Evolutionary conservation across 2,797 vertebrate genomes (phyloP), one percentile per base, ranked within the genome.

Genomic region (Orestias chungarensis): DNA sequence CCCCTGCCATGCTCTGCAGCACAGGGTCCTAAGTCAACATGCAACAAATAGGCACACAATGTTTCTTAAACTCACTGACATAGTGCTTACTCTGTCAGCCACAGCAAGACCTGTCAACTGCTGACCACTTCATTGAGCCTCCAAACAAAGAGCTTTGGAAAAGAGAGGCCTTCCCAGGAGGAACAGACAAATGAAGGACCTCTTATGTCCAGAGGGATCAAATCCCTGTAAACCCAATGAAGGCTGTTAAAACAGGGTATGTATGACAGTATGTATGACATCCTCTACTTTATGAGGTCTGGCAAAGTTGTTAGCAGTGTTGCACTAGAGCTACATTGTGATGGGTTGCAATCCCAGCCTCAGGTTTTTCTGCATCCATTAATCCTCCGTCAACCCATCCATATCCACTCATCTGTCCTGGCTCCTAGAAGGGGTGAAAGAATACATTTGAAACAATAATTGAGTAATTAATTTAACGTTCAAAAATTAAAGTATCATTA

Each of bases 121-220:
- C 87, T 93, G 93, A 94, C 93, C 94, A 93, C 91, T 94, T 94
- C 89, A 94, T 94, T 66, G 12, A n/a, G 7, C 23, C 31, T 23
- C 71, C 83, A 4, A 31, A 59, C 44, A 66, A 50, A 83, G 75
- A 75, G 69, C 52, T 20, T 52, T 31, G 33, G 49, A 52, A 57
- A 70, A 23, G 64, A 42, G 18, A 38, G 38, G 46, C 29, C 71
- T 46, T 6, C 33, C 64, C 61, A 77, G 74, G 23, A 71, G 23
- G 62, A 66, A 47, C 38, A 74, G 66, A 38, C 46, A 73, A 75
- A 73, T 57, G 57, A 64, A 64, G 78, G 75, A 85, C 80, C 83
- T 46, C 66, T 65, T 47, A 40, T 33, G 66, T 80, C 61, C 83
- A 82, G 54, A 87, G 62, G 72, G 72, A 67, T 74, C 65, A 66